Evolutionary conservation across 2,797 vertebrate genomes (phyloP).

Genomic region (Phalanger gymnotis): DNA sequence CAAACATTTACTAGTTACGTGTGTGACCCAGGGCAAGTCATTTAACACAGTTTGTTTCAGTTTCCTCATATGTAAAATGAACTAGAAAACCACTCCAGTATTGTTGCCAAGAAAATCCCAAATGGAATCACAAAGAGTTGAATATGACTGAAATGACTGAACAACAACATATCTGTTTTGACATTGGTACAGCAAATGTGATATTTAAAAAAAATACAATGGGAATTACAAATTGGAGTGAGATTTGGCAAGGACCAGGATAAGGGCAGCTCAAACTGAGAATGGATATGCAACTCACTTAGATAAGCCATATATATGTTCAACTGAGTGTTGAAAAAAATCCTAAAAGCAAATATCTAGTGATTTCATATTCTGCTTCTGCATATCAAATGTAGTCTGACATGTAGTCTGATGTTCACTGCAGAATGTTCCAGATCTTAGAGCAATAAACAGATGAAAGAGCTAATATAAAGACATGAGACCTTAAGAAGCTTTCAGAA

Average conservation of each 20-base stretch:
- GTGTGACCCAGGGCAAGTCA: background rate
- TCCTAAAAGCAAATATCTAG: background rate
- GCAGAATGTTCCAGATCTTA: constrained; percentile 39
- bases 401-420: constrained; percentile 37
- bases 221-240: constrained; percentile 44
- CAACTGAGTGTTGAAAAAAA: background rate
- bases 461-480: background rate
- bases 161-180: background rate
- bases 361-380: constrained; percentile 60
- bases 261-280: background rate
- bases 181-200: background rate
- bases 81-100: background rate
- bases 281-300: background rate
- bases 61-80: background rate
- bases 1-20: background rate
- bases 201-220: constrained; percentile 30
- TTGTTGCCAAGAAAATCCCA: background rate
- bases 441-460: constrained; percentile 31
- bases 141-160: background rate
- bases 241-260: constrained; percentile 36
- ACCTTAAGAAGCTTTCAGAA: background rate
- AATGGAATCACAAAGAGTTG: background rate
- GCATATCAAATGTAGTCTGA: background rate
- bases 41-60: background rate
- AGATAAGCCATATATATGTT: constrained; percentile 51